These are phyloP conservation scores for Caenorhabditis wallacei DNA, from an alignment of 2,888 invertebrate species.

Conservation along the genomic window DNA sequence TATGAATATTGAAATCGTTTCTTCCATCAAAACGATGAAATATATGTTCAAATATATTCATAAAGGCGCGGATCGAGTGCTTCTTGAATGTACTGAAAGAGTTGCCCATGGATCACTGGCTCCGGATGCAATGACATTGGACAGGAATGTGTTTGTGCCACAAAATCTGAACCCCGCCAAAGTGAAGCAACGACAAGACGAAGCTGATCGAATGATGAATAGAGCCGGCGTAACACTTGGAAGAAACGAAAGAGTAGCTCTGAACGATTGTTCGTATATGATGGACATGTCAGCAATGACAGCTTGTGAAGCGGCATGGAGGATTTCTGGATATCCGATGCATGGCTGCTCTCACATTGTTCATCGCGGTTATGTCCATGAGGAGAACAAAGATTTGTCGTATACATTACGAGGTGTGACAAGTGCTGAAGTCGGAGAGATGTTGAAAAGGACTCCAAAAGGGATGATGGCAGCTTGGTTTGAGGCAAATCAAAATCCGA, in stretches of 20 bases:
- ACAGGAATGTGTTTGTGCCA: constrained; percentile 6
- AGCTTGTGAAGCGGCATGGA: constrained; percentile 51
- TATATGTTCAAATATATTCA: constrained; percentile 53
- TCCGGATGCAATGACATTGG: neutral
- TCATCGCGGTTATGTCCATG: constrained; percentile 26
- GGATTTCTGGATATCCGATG: constrained; percentile 9
- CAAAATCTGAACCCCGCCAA: neutral
- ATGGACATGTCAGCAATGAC: constrained; percentile 47
- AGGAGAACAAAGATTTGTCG: constrained; percentile 29
- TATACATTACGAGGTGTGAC: constrained; percentile 9
- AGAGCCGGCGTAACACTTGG: neutral
- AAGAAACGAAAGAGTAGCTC: neutral
- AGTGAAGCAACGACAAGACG: neutral
- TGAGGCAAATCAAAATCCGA: constrained; percentile 13
- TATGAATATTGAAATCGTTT: no score
- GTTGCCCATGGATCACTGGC: neutral
- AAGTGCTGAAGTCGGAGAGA: neutral
- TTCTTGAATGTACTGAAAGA: constrained; percentile 20
- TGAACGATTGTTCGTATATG: constrained; percentile 38
- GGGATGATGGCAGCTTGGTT: constrained; percentile 51
- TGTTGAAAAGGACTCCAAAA: neutral
- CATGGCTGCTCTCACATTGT: constrained; percentile 45
- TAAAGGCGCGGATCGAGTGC: constrained; percentile 40
- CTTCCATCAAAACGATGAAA: constrained; percentile 28
- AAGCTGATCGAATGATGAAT: constrained; percentile 27